phyloP scores from a whole-genome alignment of 1,140 invertebrate genomes.

The Cydia pomonella region DNA sequence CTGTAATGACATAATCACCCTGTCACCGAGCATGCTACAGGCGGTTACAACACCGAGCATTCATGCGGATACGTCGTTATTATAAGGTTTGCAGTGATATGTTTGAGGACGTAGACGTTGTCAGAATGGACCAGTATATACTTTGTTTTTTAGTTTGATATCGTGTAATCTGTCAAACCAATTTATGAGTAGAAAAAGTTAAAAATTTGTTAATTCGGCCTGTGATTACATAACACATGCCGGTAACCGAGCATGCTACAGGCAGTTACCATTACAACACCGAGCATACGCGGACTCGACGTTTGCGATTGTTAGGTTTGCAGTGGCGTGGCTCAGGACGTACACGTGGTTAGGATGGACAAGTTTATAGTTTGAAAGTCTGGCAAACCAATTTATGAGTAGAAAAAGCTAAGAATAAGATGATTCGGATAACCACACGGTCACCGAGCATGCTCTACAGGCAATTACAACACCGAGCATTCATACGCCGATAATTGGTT shows the following conservation, averaged over 20 bases:
- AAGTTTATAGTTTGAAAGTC: neutral
- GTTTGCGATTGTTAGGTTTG: neutral
- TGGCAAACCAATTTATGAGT: neutral
- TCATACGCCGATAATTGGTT: neutral
- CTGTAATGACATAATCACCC: slow-evolving; percentile 13
- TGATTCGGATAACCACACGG: slow-evolving; percentile 7
- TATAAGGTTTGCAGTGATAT: neutral
- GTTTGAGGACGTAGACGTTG: neutral
- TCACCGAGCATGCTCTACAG: neutral
- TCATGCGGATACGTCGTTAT: neutral
- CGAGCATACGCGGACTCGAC: neutral
- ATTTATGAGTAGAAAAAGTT: neutral
- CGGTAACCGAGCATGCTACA: neutral
- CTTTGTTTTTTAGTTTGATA: too few relatives aligned
- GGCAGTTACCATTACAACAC: neutral
- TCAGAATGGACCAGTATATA: neutral
- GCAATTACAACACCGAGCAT: neutral
- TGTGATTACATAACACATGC: slow-evolving; percentile 4
- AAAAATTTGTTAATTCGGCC: neutral
- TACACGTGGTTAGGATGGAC: neutral
- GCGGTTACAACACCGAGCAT: neutral
- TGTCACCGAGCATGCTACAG: neutral
- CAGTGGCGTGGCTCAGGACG: neutral
- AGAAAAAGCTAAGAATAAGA: too few relatives aligned
- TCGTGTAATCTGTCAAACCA: neutral